Conservation (phyloP, 2,888 invertebrate genomes). For the Sepioteuthis lessoniana region DNA sequence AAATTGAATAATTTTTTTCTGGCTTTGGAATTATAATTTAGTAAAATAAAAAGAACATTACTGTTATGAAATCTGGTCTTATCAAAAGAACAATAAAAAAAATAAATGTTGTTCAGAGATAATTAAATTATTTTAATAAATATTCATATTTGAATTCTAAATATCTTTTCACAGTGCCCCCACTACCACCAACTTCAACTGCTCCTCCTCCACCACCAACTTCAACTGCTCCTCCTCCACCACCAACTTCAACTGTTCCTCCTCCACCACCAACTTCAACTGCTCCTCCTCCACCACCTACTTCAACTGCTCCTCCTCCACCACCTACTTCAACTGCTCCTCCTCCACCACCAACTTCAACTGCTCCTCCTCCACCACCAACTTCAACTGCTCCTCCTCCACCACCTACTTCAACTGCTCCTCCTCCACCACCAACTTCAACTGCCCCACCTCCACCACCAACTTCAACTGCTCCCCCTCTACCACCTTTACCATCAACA, state of each 20-base stretch:
- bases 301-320: neutral
- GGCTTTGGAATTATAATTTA: too few relatives aligned
- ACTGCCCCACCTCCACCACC: neutral
- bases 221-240: neutral
- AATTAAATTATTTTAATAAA: neutral
- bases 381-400: neutral
- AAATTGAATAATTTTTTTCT: neutral
- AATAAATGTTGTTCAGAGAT: neutral
- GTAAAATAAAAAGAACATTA: too few relatives aligned
- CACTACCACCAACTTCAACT: neutral
- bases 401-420: neutral
- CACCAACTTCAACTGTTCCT: neutral
- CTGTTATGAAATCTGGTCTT: too few relatives aligned
- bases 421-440: neutral
- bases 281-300: neutral
- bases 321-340: neutral
- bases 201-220: neutral
- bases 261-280: neutral
- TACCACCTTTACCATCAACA: neutral
- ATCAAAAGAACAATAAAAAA: neutral
- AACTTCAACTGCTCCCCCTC: neutral
- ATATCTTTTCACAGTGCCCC: conserved; percentile 24
- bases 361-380: neutral
- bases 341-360: neutral
- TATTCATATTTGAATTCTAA: neutral